Evolutionary conservation across 2,797 vertebrate species (phyloP).

Genomic region (Gallinago stenura): DNA sequence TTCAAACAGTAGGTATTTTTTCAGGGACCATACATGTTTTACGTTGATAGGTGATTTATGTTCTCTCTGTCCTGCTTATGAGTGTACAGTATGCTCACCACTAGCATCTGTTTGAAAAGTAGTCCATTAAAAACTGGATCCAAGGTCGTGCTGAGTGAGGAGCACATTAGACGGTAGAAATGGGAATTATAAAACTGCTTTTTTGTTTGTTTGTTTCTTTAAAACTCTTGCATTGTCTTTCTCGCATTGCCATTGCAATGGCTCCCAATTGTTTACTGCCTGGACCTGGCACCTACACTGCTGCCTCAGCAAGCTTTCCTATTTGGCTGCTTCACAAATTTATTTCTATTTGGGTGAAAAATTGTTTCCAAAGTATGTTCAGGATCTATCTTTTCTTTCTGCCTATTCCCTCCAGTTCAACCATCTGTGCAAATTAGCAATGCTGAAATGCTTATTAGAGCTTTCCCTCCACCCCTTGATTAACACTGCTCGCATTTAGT

Average conservation of each 20-base stretch:
- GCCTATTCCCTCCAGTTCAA: background rate
- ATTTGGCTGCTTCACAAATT: background rate
- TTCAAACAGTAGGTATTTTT: background rate
- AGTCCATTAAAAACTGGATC: background rate
- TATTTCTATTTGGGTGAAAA: constrained; percentile 45
- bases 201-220: background rate
- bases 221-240: background rate
- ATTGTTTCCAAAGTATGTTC: background rate
- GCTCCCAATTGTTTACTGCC: background rate
- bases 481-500: background rate
- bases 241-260: background rate
- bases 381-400: constrained; percentile 13
- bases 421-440: constrained; percentile 23
- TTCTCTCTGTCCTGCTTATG: background rate
- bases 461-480: background rate
- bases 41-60: background rate
- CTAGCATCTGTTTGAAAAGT: background rate
- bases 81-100: background rate
- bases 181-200: background rate
- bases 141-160: background rate
- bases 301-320: constrained; percentile 62
- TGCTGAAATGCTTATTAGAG: constrained; percentile 5
- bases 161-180: background rate
- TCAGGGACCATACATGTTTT: background rate
- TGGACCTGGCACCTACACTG: background rate